These are phyloP conservation scores for Corythucha ciliata DNA, from an alignment of 2,888 invertebrate species.

Conservation along the genomic window DNA sequence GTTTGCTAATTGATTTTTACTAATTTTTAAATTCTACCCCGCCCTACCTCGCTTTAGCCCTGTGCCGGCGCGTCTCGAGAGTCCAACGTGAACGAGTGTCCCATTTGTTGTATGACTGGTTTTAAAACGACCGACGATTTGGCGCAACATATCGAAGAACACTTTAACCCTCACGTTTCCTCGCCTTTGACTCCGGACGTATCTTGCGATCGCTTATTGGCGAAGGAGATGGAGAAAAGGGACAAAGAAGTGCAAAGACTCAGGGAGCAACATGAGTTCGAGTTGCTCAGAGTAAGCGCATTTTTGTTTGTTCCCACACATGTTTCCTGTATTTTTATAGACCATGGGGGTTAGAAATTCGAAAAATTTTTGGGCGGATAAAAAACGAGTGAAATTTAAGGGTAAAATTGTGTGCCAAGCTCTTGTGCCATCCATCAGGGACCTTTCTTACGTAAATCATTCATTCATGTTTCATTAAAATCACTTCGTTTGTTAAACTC, in stretches of 20 bases:
- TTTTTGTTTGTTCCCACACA: too few relatives aligned
- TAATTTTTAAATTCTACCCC: too few relatives aligned
- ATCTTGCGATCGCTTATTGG: conserved; percentile 46
- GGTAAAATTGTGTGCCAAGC: too few relatives aligned
- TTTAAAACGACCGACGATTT: conserved; percentile 49
- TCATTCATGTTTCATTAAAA: neutral
- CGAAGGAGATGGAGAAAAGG: conserved; percentile 48
- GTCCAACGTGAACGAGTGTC: conserved; percentile 39
- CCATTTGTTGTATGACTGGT: conserved; percentile 43
- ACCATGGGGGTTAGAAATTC: too few relatives aligned
- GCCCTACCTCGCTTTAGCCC: too few relatives aligned
- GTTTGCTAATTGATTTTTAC: too few relatives aligned
- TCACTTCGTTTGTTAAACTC: neutral
- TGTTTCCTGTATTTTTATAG: too few relatives aligned
- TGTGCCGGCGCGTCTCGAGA: conserved; percentile 22
- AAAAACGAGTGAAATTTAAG: too few relatives aligned
- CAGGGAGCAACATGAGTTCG: conserved; percentile 71
- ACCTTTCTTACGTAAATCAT: neutral
- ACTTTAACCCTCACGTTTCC: conserved; percentile 50
- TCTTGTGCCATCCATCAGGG: too few relatives aligned
- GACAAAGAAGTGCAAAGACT: conserved; percentile 60
- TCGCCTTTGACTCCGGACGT: conserved; percentile 44
- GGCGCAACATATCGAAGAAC: conserved; percentile 68
- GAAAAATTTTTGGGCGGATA: too few relatives aligned
- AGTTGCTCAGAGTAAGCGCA: conserved; percentile 53